Evolutionary conservation across 2,888 invertebrate genomes (phyloP).

Genomic region (Xanthorhoe designata): DNA sequence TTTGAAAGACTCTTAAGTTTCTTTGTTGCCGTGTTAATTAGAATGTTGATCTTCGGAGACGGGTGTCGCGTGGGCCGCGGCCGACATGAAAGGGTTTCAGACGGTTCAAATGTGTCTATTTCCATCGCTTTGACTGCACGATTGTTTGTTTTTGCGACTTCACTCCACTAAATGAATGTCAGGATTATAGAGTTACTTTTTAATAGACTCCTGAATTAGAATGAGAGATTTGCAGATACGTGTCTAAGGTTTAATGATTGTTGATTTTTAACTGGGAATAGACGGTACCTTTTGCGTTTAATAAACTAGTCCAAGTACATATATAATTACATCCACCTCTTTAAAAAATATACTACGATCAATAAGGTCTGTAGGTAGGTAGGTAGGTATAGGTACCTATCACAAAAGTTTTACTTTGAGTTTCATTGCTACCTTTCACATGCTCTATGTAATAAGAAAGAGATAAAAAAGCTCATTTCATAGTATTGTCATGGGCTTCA

Average conservation of each 20-base stretch:
- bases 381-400: no score
- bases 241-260: background rate
- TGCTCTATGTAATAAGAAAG: background rate
- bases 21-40: conserved; percentile 43
- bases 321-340: no score
- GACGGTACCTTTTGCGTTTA: background rate
- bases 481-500: background rate
- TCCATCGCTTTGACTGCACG: conserved; percentile 75
- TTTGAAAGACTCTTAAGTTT: conserved; percentile 18
- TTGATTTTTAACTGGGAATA: background rate
- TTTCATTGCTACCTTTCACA: background rate
- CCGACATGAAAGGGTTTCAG: conserved; percentile 78
- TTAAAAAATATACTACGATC: no score
- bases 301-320: no score
- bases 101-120: conserved; percentile 74
- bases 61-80: conserved; percentile 61
- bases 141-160: conserved; percentile 81
- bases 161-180: conserved; percentile 48
- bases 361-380: no score
- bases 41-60: conserved; percentile 45
- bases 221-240: conserved; percentile 6
- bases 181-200: conserved; percentile 33
- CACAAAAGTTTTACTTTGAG: background rate
- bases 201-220: conserved; percentile 18
- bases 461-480: background rate